Base-by-base conservation (phyloP, 1,140 invertebrate genomes). In the Propsilocerus akamusi region DNA sequence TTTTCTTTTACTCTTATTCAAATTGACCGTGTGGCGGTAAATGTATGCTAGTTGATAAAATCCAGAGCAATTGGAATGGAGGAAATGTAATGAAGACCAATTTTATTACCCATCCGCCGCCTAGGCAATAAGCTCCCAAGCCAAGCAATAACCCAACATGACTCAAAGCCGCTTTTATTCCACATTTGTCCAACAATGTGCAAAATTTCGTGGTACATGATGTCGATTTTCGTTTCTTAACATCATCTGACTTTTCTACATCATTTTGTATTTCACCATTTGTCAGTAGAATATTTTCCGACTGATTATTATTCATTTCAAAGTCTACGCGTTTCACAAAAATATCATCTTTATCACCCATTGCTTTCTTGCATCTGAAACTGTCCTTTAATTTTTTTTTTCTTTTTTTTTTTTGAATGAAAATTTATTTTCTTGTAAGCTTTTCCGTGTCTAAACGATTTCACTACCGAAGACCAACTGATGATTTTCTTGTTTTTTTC, bases 41-140 rank as follows among this genome's bases (percentile, higher is more conserved):
- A n/a, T 30, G 28, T 8, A 30, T 30, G 8, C 25, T 20, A 24
- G 24, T 7, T 23, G 24, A 24, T 6, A 5, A 48, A 46, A 6
- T 12, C 7, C 7, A 12, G 37, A 7, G 10, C 37, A 46, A 49
- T 24, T 48, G 6, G 23, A 10, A 51, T 17, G 4, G 22, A 37
- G 20, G 37, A 32, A n/a, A n/a, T 34, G 47, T 46, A 47, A 46
- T 17, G 55, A 48, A 14, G 46, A 25, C 25, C 49, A 22, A 46
- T 37, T 26, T 48, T 70, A 74, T 76, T 69, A 85, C 83, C 72
- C 81, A 63, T 56, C 81, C 83, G 50, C 83, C 83, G 37, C 78
- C 71, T 25, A 72, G 74, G 1, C 81, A 84, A 56, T 85, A 86
- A 25, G 80, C 60, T 70, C 80, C 82, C 11, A 86, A 66, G 0